Evolutionary conservation across 2,113 vertebrate genomes (phyloP).

Genomic region (Catharus minimus): DNA sequence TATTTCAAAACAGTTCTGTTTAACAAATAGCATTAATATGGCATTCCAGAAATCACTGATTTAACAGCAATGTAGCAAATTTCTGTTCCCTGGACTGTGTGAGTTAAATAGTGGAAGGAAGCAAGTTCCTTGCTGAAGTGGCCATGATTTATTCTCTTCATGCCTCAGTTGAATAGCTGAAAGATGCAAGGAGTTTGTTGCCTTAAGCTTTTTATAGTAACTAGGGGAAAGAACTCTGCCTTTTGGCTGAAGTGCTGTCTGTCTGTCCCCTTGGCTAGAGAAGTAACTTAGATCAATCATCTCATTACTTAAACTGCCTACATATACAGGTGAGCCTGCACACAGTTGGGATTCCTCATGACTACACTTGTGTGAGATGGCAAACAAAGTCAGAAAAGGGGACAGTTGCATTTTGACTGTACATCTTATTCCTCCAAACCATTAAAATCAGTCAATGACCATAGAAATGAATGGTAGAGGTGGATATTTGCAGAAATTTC

Average conservation of each 20-base stretch:
- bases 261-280: not conserved
- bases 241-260: not conserved
- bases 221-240: not conserved
- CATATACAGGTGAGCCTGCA: rapidly evolving
- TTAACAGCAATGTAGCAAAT: not conserved
- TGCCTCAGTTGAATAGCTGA: not conserved
- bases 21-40: not conserved
- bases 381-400: not conserved
- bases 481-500: not conserved
- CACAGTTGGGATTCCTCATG: not conserved
- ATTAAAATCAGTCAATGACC: not conserved
- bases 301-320: not conserved
- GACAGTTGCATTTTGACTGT: not conserved
- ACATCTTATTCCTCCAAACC: not conserved
- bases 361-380: not conserved
- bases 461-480: not conserved
- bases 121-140: not conserved
- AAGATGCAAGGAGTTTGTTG: not conserved
- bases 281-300: not conserved
- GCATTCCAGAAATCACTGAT: not conserved
- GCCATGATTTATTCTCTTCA: not conserved
- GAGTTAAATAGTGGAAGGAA: not conserved
- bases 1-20: not conserved
- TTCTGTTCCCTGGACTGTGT: not conserved
- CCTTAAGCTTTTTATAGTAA: not conserved